These are phyloP conservation scores for Serranus cabrilla DNA, from an alignment of 2,797 vertebrate genomes.

Conservation along the genomic window DNA sequence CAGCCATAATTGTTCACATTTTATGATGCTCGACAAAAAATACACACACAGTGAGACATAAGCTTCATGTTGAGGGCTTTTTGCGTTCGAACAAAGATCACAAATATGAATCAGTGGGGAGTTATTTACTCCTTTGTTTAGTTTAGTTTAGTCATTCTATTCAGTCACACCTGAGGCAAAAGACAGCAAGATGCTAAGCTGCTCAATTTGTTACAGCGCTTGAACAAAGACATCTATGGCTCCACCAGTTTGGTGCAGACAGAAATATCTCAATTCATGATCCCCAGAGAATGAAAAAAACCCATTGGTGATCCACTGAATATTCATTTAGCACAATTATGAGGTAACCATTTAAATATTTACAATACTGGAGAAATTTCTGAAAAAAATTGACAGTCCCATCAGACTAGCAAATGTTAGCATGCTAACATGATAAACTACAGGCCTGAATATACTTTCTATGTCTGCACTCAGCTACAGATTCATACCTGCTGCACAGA, in stretches of 20 bases:
- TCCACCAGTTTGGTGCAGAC: not conserved
- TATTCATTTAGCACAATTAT: not conserved
- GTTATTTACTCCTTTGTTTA: conserved; percentile 10
- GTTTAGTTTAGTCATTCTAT: not conserved
- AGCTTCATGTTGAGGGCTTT: not conserved
- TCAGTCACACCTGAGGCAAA: conserved; percentile 2
- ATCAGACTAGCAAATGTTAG: not conserved
- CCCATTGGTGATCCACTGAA: not conserved
- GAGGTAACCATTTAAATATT: not conserved
- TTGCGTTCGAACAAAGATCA: not conserved
- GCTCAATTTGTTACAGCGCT: conserved; percentile 29
- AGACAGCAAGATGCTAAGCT: conserved; percentile 8
- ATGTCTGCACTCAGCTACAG: no score
- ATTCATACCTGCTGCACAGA: no score
- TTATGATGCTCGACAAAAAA: conserved; percentile 7
- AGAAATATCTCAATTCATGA: conserved; percentile 6
- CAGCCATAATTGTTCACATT: conserved; percentile 14
- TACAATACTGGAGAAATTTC: not conserved
- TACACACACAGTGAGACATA: not conserved
- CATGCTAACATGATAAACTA: conserved; percentile 24
- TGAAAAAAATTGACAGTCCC: not conserved
- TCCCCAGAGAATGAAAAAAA: conserved; percentile 1
- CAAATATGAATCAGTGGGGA: not conserved
- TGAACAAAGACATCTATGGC: no score
- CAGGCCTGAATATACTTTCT: no score